Base-by-base conservation (phyloP, 2,888 invertebrate species). In the Erebia aethiops region DNA sequence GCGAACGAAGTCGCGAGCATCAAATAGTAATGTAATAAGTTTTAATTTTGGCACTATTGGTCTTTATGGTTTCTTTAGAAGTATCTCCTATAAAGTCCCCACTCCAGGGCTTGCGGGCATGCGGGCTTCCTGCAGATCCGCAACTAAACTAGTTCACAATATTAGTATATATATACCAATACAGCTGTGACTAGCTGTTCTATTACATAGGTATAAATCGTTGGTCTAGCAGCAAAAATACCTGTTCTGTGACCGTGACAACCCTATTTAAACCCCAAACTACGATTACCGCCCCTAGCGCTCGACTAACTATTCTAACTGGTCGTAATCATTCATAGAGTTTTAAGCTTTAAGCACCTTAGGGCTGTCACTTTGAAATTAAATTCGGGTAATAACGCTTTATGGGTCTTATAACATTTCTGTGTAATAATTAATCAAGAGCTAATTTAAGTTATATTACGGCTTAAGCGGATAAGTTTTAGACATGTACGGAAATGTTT, bases 341-440 rank as follows among this genome's bases (percentile, higher is more conserved):
- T 54, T 54, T 61, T 61, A 43, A 61, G 61, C 43, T 46, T 61
- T 61, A 61, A 61, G 18, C 46, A 43, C 61, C 43, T 61, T 61
- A 61, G 35, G 35, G 10, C 43, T 18, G 61, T 46, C 61, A 43
- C 61, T 61, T 16, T 61, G 54, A 54, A 61, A 61, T 61, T 61
- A 43, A 61, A 61, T 61, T 18, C 18, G 61, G 61, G 61, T 46
- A 61, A 60, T 61, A 43, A 43, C 43, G 41, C 43, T 16, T 61
- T n/a, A 41, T 46, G 61, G 61, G 16, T 18, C 43, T 61, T 61
- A 61, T 61, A 61, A 46, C 61, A 43, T 61, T 46, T 18, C 43
- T 18, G 61, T 18, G 43, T 43, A 43, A 16, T 61, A 61, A 61
- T 61, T 61, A 61, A 61, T 61, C 61, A 46, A 18, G 16, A 61